Evolutionary conservation across 2,888 invertebrate genomes (phyloP), one percentile per base, ranked within the genome.

Genomic region (Rhyacophila evoluta): DNA sequence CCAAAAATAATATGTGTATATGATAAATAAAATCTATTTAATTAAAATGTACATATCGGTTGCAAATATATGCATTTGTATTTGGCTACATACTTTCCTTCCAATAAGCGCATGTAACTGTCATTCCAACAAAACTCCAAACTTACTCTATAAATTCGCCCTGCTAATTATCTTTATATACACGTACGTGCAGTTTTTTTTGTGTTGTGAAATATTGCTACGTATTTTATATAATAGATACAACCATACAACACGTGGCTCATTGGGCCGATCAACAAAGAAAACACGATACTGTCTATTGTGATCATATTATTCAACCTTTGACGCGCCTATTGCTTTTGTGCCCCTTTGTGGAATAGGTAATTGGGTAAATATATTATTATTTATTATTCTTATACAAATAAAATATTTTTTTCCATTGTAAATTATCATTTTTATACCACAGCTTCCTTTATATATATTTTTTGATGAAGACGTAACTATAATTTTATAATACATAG

Each of bases 301-400:
- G 29, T 33, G n/a, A 69, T 33, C 69, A 28, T 69, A 28, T 69
- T 69, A 69, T 69, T 28, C 69, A 69, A 69, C 69, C 69, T 69
- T 12, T 69, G 29, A 69, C 69, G 69, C 69, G 69, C 29, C 12
- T 8, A 8, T 12, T 55, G 2, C 15, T 10, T 8, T 19, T 55
- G 55, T 55, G 19, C 10, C 10, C 55, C 10, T 8, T 55, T 55
- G 55, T 55, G 10, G 5, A 8, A 55, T 19, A 55, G 15, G 10
- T 55, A 55, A 55, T 55, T 55, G 55, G 55, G 2, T 25, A 19
- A n/a, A n/a, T n/a, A 10, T 38, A 11, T 6, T 38, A 38, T 38
- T 38, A 38, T 55, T 55, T 55, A 55, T 55, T 55, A 55, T 55
- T 55, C 25, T 8, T 55, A 19, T 25, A 55, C 19, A n/a, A n/a